phyloP scores from a whole-genome alignment of 1,140 invertebrate species.

The Drosophila tristis region DNA sequence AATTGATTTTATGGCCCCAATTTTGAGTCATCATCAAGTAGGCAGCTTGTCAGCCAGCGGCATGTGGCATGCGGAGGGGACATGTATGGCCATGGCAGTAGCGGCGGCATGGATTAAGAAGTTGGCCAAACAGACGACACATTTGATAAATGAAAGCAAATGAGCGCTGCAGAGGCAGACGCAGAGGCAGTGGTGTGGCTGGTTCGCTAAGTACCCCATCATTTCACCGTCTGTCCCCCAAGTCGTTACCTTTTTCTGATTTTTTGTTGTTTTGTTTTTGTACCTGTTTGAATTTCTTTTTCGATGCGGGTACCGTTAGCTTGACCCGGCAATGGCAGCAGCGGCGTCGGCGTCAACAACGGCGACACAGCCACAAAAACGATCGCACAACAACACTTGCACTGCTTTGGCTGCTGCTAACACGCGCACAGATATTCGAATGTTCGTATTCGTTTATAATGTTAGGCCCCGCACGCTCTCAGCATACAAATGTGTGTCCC shows the following conservation, averaged over 20 bases:
- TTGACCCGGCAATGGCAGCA: slow-evolving; percentile 60
- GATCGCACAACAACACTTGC: slow-evolving; percentile 27
- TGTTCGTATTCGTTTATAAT: slow-evolving; percentile 23
- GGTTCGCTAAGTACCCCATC: slow-evolving; percentile 46
- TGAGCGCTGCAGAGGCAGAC: not conserved
- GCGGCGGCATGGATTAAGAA: slow-evolving; percentile 24
- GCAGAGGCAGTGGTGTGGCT: not conserved
- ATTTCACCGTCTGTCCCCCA: slow-evolving; percentile 60
- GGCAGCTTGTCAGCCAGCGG: too few species aligned
- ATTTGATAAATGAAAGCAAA: slow-evolving; percentile 56
- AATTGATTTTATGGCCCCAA: slow-evolving; percentile 37
- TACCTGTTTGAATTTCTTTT: slow-evolving; percentile 71
- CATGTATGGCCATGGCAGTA: not conserved
- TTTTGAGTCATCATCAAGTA: too few species aligned
- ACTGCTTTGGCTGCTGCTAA: not conserved
- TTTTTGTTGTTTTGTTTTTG: slow-evolving; percentile 14
- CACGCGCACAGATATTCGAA: not conserved
- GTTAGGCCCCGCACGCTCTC: slow-evolving; percentile 26
- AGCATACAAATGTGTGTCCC: slow-evolving; percentile 39
- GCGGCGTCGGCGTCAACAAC: slow-evolving; percentile 18
- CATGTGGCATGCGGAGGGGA: too few species aligned
- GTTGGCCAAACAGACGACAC: slow-evolving; percentile 1
- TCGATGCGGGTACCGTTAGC: slow-evolving; percentile 65
- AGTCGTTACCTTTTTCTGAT: slow-evolving; percentile 31
- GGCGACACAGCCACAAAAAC: not conserved